phyloP scores from a whole-genome alignment of 2,888 invertebrate species.

The Limnephilus marmoratus region DNA sequence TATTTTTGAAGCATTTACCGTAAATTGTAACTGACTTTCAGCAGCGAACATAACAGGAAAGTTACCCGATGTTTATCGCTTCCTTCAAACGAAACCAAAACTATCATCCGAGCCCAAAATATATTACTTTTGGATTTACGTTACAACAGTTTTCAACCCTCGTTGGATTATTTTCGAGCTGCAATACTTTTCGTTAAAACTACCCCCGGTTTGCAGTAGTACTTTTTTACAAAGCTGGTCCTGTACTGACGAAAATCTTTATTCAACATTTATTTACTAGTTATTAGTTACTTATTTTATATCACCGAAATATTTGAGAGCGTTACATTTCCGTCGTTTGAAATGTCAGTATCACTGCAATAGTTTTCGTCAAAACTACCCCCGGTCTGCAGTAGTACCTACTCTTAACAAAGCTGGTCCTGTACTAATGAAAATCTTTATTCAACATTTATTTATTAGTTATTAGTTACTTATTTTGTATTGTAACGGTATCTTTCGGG shows the following conservation, averaged over 20 bases:
- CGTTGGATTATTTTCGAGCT: constrained; percentile 41
- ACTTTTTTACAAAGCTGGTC: not conserved
- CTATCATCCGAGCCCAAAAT: constrained; percentile 26
- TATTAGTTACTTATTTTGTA: too few relatives aligned
- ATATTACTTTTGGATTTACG: constrained; percentile 46
- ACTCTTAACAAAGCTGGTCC: not conserved
- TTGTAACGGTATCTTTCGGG: too few relatives aligned
- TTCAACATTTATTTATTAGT: too few relatives aligned
- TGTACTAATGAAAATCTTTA: not conserved
- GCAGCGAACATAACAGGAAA: constrained; percentile 28
- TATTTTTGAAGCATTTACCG: constrained; percentile 1
- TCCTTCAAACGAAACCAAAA: constrained; percentile 29
- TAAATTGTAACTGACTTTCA: not conserved
- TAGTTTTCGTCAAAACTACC: constrained; percentile 45
- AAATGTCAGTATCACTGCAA: constrained; percentile 13
- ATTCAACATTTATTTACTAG: too few relatives aligned
- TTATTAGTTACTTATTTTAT: too few relatives aligned
- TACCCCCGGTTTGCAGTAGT: constrained; percentile 40
- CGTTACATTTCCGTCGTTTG: not conserved
- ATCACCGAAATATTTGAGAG: not conserved
- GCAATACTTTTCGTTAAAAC: constrained; percentile 45
- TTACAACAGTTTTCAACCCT: constrained; percentile 37
- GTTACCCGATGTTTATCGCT: constrained; percentile 8
- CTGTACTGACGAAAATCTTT: not conserved
- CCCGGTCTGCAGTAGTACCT: constrained; percentile 34